Base-by-base conservation (phyloP, 2,888 invertebrate genomes). In the Oligia fasciuncula region DNA sequence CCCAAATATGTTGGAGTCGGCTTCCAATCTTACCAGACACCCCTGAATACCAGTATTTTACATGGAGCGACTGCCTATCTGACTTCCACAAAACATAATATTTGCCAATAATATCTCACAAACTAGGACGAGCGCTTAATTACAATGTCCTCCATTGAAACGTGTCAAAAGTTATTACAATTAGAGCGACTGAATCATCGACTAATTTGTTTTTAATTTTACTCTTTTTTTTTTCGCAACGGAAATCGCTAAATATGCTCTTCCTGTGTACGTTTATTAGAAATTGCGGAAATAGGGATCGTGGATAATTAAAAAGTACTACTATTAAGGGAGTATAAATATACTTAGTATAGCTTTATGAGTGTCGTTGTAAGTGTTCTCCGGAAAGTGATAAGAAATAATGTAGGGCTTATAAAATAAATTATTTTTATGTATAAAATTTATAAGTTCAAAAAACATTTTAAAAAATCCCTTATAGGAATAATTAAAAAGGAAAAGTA, bases 161-260 rank as follows among this genome's bases (percentile, higher is more conserved):
- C 84, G 87, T 88, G 88, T 87, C 85, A 87, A 88, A 90, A 90
- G 87, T 88, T 87, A 89, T 87, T 79, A 85, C 86, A 90, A 90
- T 90, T 88, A 90, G 76, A 73, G 69, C 66, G 65, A 67, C 81
- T 89, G 88, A 88, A 89, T 89, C 89, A 90, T 91, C 88, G 85
- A 76, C 79, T 90, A 89, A 88, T 89, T 87, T 89, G 79, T 88
- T 85, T 85, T 87, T 88, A 88, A 91, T 90, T 90, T 90, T 85
- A 88, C 87, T 90, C 67, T 79, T 82, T 88, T 90, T 88, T 90
- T 89, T 89, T 85, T 11, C 46, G 79, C 89, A 79, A 88, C 92
- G 93, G 93, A 93, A 90, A 92, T 91, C 88, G 90, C 90, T 92
- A 93, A 93, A 91, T 93, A 87, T 87, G 81, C 85, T 86, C 90